Conservation (phyloP, 2,113 vertebrate genomes). For the Heterochromis multidens region DNA sequence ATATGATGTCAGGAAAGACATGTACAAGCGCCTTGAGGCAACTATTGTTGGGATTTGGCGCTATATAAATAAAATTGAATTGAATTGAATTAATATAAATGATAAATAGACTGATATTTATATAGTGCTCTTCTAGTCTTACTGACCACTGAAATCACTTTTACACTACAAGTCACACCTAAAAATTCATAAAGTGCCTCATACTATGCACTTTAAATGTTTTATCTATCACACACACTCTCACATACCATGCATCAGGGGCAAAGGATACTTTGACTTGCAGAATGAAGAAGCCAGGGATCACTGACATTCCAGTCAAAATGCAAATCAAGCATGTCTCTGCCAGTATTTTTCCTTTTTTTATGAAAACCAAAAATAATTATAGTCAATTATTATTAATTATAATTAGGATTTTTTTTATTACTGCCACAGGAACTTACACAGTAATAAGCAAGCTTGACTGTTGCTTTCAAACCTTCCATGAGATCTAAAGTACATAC, state of each 20-base stretch:
- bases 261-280: accelerated
- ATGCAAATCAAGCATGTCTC: neutral
- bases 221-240: neutral
- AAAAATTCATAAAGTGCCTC: neutral
- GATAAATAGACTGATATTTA: neutral
- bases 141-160: neutral
- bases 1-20: neutral
- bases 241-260: neutral
- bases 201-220: neutral
- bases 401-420: accelerated
- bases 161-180: neutral
- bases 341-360: neutral
- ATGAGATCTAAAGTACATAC: too few relatives aligned
- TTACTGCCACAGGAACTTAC: neutral
- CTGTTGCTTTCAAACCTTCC: neutral
- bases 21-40: too few relatives aligned
- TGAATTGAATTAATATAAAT: too few relatives aligned
- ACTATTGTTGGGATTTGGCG: too few relatives aligned
- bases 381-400: neutral
- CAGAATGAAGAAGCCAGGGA: neutral
- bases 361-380: neutral
- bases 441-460: neutral
- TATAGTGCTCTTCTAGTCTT: neutral
- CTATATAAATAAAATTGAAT: too few relatives aligned
- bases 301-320: neutral